Percentiles rank a stretch among this genome's conserved stretches.
phyloP scores from a whole-genome alignment of 2,888 invertebrate species.

The Hemaris fuciformis region DNA sequence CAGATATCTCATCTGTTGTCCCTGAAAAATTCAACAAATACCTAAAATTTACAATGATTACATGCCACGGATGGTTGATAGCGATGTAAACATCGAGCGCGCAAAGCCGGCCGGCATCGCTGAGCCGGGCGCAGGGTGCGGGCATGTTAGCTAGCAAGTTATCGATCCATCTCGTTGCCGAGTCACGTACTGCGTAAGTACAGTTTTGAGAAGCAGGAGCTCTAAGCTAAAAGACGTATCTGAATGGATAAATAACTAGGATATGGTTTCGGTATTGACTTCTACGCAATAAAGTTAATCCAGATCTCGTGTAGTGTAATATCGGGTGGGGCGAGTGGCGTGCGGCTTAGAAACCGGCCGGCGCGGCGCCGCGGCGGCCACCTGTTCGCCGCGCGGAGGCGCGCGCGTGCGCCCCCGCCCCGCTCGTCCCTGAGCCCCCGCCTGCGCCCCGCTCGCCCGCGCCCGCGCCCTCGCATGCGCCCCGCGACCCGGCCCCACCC shows the following conservation, averaged over 20 bases:
- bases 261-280: slow-evolving; percentile 57
- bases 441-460: slow-evolving; percentile 29
- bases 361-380: slow-evolving; percentile 58
- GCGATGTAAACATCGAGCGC: slow-evolving; percentile 14
- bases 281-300: slow-evolving; percentile 71
- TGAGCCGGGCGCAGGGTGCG: slow-evolving; percentile 18
- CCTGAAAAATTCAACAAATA: not conserved
- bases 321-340: slow-evolving; percentile 48
- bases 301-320: slow-evolving; percentile 67
- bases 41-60: not conserved
- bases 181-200: slow-evolving; percentile 60
- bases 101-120: slow-evolving; percentile 26
- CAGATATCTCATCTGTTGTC: not conserved
- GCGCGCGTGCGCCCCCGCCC: slow-evolving; percentile 38
- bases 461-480: slow-evolving; percentile 25
- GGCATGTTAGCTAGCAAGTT: slow-evolving; percentile 34
- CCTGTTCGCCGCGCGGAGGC: slow-evolving; percentile 63
- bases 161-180: slow-evolving; percentile 62
- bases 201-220: slow-evolving; percentile 42
- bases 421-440: slow-evolving; percentile 27
- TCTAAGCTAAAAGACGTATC: slow-evolving; percentile 34
- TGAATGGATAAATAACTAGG: slow-evolving; percentile 40
- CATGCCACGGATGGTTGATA: not conserved
- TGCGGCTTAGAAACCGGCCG: slow-evolving; percentile 55
- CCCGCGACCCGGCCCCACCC: slow-evolving; percentile 30